A percentile compares a stretch with the other conserved stretches of the same genome.
Evolutionary conservation across 2,113 vertebrate genomes (phyloP).

Genomic region (Scopus umbretta): DNA sequence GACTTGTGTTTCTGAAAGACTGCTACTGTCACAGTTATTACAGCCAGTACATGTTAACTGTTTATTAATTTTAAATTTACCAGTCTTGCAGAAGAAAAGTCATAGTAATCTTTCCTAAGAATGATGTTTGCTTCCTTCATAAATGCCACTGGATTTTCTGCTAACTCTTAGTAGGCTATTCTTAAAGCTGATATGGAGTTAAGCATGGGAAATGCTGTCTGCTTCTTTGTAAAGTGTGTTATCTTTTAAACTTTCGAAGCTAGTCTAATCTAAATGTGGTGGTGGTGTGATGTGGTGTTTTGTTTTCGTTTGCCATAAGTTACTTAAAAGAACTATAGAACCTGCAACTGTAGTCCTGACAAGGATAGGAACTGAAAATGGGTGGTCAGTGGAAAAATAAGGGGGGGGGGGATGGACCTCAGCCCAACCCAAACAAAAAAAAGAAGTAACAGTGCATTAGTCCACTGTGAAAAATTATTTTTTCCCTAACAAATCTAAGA

Average conservation of each 20-base stretch:
- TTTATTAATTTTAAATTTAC: neutral
- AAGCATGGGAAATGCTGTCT: neutral
- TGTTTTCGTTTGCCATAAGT: neutral
- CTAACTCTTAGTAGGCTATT: neutral
- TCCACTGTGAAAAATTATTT: neutral
- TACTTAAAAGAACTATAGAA: neutral
- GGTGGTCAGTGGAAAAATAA: neutral
- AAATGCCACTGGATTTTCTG: neutral
- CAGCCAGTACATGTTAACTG: too few species aligned
- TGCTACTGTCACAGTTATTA: neutral
- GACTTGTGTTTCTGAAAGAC: neutral
- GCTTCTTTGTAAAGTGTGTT: neutral
- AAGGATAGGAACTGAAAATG: neutral
- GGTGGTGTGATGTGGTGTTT: neutral
- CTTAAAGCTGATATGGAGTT: neutral
- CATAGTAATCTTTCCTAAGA: neutral
- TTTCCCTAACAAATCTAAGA: neutral
- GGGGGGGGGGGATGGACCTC: neutral
- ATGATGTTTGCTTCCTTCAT: neutral
- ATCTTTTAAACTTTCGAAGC: neutral
- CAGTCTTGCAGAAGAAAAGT: neutral
- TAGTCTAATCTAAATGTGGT: neutral
- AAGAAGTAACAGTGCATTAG: neutral
- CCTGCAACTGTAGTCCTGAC: neutral
- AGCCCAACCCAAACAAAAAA: rapidly evolving